Evolutionary conservation across 2,888 invertebrate genomes (phyloP), one percentile per base, ranked within the genome.

Genomic region (Synanthedon tipuliformis): DNA sequence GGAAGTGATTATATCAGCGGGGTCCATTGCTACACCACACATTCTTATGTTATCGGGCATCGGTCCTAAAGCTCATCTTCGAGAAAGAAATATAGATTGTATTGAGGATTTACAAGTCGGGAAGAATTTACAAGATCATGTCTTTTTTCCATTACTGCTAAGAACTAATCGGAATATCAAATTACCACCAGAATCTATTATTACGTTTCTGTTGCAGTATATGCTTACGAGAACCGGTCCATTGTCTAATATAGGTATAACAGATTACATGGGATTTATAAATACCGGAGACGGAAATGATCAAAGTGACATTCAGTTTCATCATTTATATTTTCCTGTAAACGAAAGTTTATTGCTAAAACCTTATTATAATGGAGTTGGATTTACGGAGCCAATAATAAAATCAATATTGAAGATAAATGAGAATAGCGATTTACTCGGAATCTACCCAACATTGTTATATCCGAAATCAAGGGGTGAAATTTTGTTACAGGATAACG

Each of bases 391-490:
- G 1, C 68, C 73, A 53, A 66, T 79, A 18, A 58, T 71, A 41
- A 53, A 71, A 51, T 59, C 57, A 18, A 61, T 81, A 50, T 48
- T 59, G 50, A 55, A 64, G 51, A 55, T 73, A n/a, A 81, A 78
- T 60, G 56, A 62, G 52, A 51, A 71, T 41, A 61, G 67, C 48
- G 75, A 72, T 55, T 56, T 88, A 4, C 52, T 90, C 0, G 66
- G 75, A 2, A 61, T 84, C 18, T 78, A 75, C 34, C 75, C 84
- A 0, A 70, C 80, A 1, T 61, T 89, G 23, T 54, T 87, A 8
- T 77, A 79, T 58, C 89, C 89, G 0, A 83, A 88, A 69, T 89
- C 90, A 1, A 81, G 78, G 50, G 91, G 92, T n/a, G 68, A 69
- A 55, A 65, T 94, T 3, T 75, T 80, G 54, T 69, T 94, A 12